Base-by-base conservation (phyloP, 2,888 invertebrate species). In the Athripsodes cinereus region DNA sequence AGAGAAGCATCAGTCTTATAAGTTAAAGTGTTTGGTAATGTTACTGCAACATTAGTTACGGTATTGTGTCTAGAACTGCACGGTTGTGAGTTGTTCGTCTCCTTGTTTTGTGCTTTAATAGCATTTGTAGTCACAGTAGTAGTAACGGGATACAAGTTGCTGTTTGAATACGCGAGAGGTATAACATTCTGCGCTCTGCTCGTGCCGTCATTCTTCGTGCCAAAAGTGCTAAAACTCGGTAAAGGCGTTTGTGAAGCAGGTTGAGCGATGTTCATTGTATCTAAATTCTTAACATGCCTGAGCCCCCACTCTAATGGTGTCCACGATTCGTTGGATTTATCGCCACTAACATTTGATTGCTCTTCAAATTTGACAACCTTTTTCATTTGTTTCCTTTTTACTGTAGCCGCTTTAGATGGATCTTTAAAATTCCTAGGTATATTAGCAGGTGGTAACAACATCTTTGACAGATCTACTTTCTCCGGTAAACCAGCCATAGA, bases 151-250 rank as follows among this genome's bases (percentile, higher is more conserved):
- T 40, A 40, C 13, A 40, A 16, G 16, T 13, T 40, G 13, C 5
- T 40, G 16, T 6, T 19, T 8, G 20, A 8, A 19, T 6, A 48
- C n/a, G 3, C 13, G 5, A 18, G 2, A 3, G 48, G 20, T 5
- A 21, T 8, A 48, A 19, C 5, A 13, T 48, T 48, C 5, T 6
- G 5, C 8, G 2, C 19, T 48, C 16, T 21, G 5, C 19, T 48
- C 11, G 11, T 10, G 19, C 48, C 21, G 11, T 48, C 48, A 6
- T 19, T 48, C 19, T 48, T 52, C n/a, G 22, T 21, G 10, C 26
- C 10, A 18, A 53, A 22, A 3, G 53, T 60, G 26, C 57, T 60
- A 22, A 60, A 60, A 48, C 60, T 60, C 13, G 60, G 60, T 21
- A 60, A 22, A 6, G 57, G 52, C 13, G 44, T 53, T 11, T 50